phyloP scores from a whole-genome alignment of 2,113 vertebrate species.

The Aspiorhynchus laticeps region DNA sequence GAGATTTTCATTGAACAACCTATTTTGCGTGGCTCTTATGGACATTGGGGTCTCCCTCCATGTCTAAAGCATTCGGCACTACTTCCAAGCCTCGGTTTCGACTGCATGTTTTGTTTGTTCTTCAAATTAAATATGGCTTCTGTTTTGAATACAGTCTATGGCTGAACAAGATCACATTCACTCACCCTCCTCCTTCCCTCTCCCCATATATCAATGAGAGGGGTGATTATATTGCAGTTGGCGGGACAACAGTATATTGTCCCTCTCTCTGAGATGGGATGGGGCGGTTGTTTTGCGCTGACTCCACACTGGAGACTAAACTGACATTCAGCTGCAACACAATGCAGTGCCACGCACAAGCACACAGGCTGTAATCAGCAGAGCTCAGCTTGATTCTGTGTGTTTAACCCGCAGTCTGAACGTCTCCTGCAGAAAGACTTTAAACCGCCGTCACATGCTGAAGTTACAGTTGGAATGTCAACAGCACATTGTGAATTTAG shows the following conservation, averaged over 20 bases:
- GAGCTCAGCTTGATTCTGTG: background rate
- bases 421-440: background rate
- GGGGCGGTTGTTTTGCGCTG: background rate
- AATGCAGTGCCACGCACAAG: constrained; percentile 8
- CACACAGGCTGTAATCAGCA: constrained; percentile 11
- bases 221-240: constrained; percentile 14
- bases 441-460: background rate
- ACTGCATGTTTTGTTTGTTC: background rate
- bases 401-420: background rate
- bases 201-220: constrained; percentile 10
- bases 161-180: background rate
- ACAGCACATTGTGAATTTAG: background rate
- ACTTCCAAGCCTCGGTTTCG: background rate
- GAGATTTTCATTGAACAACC: background rate
- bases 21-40: background rate
- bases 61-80: background rate
- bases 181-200: background rate
- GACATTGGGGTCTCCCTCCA: background rate
- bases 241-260: constrained; percentile 4
- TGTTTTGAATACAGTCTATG: background rate
- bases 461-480: background rate
- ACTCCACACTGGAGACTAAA: constrained; percentile 23
- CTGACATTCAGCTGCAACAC: constrained; percentile 25
- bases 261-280: background rate
- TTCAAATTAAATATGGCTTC: background rate